phyloP scores from a whole-genome alignment of 1,140 invertebrate species.

The Nasonia vitripennis region DNA sequence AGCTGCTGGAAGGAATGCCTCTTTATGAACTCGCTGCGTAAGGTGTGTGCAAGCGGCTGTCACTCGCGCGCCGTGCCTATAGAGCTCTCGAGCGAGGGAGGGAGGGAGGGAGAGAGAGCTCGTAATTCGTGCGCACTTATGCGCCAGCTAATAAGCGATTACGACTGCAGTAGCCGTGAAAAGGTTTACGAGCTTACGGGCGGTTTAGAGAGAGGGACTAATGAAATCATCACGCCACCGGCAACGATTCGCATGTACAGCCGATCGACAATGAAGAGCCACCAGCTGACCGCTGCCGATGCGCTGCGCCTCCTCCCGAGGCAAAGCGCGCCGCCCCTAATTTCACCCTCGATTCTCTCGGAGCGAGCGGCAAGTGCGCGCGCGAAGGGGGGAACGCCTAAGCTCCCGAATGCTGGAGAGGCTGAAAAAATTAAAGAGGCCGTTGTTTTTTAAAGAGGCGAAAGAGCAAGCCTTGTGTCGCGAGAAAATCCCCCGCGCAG shows the following conservation, averaged over 20 bases:
- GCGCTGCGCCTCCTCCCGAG: too few species aligned
- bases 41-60: conserved; percentile 4
- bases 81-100: too few species aligned
- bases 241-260: conserved; percentile 7
- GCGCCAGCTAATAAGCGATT: background rate
- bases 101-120: too few species aligned
- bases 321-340: conserved; percentile 7
- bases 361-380: too few species aligned
- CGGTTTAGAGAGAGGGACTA: background rate
- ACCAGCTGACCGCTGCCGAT: conserved; percentile 35
- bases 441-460: too few species aligned
- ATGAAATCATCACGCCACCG: background rate
- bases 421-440: too few species aligned
- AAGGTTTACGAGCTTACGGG: background rate
- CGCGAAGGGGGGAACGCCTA: too few species aligned
- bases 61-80: background rate
- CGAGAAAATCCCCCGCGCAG: too few species aligned
- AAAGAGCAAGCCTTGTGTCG: too few species aligned
- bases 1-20: conserved; percentile 23
- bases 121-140: background rate
- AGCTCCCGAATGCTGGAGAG: too few species aligned
- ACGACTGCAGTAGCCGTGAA: background rate
- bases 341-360: conserved; percentile 4
- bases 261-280: conserved; percentile 50
- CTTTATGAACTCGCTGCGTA: conserved; percentile 21